These are phyloP conservation scores for Lutraria lutraria DNA, from an alignment of 2,888 invertebrate genomes.

Conservation along the genomic window DNA sequence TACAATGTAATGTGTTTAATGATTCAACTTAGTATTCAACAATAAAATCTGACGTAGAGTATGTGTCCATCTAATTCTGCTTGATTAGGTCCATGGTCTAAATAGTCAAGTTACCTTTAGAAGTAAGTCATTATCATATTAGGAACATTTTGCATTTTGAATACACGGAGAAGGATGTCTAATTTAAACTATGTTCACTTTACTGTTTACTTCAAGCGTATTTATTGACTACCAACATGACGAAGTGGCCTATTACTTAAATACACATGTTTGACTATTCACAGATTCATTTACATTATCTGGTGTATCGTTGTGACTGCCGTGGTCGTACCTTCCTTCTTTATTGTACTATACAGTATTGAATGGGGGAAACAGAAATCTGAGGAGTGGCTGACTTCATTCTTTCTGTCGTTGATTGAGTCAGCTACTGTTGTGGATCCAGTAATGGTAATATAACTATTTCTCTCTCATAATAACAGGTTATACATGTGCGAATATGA, in stretches of 20 bases:
- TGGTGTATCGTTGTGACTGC: not conserved
- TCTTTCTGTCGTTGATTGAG: constrained; percentile 85
- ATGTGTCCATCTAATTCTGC: too few relatives aligned
- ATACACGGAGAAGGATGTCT: not conserved
- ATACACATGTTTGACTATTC: not conserved
- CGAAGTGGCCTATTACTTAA: not conserved
- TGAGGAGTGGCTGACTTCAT: constrained; percentile 86
- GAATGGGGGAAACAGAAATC: constrained; percentile 87
- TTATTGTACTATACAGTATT: constrained; percentile 86
- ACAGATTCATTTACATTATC: constrained; percentile 10
- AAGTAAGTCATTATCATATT: not conserved
- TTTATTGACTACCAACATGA: not conserved
- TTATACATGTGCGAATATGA: not conserved
- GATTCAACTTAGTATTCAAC: not conserved
- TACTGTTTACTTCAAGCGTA: not conserved
- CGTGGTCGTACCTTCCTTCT: constrained; percentile 49
- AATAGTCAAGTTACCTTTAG: not conserved
- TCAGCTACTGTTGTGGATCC: constrained; percentile 86
- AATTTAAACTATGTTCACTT: not conserved
- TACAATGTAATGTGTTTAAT: too few relatives aligned
- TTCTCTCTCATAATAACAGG: not conserved
- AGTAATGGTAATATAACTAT: constrained; percentile 80
- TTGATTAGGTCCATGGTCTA: not conserved
- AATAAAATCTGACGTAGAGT: too few relatives aligned
- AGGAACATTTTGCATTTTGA: not conserved